Conservation (phyloP, 2,888 invertebrate species). For the Zeuzera pyrina region DNA sequence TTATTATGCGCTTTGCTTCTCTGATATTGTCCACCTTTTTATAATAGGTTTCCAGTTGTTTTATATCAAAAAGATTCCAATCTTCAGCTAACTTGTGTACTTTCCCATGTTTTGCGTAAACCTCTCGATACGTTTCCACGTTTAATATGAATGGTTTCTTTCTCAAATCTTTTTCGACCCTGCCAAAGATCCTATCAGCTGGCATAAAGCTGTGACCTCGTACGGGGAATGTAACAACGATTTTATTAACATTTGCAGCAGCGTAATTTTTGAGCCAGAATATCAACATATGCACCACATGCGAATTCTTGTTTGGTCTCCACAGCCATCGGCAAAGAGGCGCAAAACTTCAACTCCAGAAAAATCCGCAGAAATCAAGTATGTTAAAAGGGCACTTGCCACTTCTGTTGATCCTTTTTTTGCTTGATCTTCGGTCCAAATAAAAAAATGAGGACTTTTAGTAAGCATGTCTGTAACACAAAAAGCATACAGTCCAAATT, state of each 20-base stretch:
- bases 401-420: slow-evolving; percentile 10
- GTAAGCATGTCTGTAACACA: slow-evolving; percentile 8
- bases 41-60: slow-evolving; percentile 5
- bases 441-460: slow-evolving; percentile 3
- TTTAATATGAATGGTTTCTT: slow-evolving; percentile 9
- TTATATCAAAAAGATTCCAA: slow-evolving; percentile 7
- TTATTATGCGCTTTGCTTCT: slow-evolving; percentile 4
- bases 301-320: slow-evolving; percentile 11
- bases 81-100: slow-evolving; percentile 4
- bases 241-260: slow-evolving; percentile 8
- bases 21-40: slow-evolving; percentile 5
- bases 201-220: slow-evolving; percentile 16
- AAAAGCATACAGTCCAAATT: slow-evolving; percentile 6
- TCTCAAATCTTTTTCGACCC: slow-evolving; percentile 11
- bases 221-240: slow-evolving; percentile 11
- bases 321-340: slow-evolving; percentile 11
- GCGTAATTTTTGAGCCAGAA: slow-evolving; percentile 10
- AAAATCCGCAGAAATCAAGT: slow-evolving; percentile 6
- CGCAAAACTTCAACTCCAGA: slow-evolving; percentile 7
- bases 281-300: slow-evolving; percentile 9
- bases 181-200: slow-evolving; percentile 12
- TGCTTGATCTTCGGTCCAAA: slow-evolving; percentile 10
- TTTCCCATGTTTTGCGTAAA: slow-evolving; percentile 6
- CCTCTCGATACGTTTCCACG: slow-evolving; percentile 6
- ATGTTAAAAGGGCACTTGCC: slow-evolving; percentile 5